Base-by-base conservation (phyloP, 23 tunicate genomes). In the Botrylloides violaceus region DNA sequence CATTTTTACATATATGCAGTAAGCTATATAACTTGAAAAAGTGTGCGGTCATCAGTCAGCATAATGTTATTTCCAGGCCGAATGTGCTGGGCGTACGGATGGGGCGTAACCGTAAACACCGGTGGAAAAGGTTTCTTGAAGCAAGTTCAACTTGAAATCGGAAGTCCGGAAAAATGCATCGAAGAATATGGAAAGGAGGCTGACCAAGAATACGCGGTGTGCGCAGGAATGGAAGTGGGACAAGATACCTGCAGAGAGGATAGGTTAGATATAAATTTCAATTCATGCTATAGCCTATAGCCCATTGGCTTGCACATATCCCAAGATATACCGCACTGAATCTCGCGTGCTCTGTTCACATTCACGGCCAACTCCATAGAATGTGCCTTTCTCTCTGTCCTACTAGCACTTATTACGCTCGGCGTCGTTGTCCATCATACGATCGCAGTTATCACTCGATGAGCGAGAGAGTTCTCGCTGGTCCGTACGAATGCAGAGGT, bases 31-130 rank as follows among this genome's bases (percentile, higher is more conserved):
- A 47, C 55, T 12, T 47, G 18, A 47, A 12, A 47, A 12, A 12
- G 12, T 47, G 12, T 47, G 18, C 55, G 12, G 18, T 12, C 55
- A 47, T 47, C 18, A 12, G 18, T 12, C 15, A 47, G 18, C 18
- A 12, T 47, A 47, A 47, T 47, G 55, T 18, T 47, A 12, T 59
- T 38, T 28, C 26, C 27, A 68, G 74, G 74, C 5, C 36, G 31
- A 19, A 31, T 21, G 58, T 68, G 74, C 32, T 68, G 74, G 74
- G 56, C 74, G 5, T 68, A 68, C 58, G 74, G 74, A 18, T 68
- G 74, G 74, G 74, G 74, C 5, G 5, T 4, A 1, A 36, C 47
- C 4, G 29, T n/a, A 1, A 56, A 22, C 20, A 68, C 74, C 7
- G 58, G 30, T 9, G 74, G 25, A 12, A 56, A 12, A 23, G 56